Evolutionary conservation across 2,888 invertebrate species (phyloP).

Genomic region (Schizaphis graminum): DNA sequence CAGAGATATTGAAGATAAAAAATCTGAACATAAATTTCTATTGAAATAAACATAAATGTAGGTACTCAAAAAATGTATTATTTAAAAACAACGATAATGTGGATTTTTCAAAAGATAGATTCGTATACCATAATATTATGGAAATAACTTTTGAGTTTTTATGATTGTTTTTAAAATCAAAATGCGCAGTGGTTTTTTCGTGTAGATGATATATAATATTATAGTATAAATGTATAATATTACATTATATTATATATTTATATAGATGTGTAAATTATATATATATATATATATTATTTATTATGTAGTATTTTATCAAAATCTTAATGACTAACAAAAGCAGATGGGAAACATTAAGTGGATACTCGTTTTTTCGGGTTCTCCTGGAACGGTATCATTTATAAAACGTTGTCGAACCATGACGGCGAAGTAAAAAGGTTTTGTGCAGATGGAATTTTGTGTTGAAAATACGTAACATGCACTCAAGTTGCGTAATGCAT

Average conservation of each 20-base stretch:
- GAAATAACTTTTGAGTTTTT: not conserved
- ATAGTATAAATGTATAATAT: not conserved
- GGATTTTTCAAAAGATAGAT: not conserved
- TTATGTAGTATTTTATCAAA: not conserved
- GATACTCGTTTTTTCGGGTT: not conserved
- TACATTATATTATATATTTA: not conserved
- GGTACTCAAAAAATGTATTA: not conserved
- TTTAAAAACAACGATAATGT: not conserved
- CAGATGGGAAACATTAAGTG: conserved; percentile 19
- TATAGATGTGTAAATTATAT: too few species aligned
- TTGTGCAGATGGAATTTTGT: not conserved
- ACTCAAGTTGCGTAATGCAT: not conserved
- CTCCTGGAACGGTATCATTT: conserved; percentile 20
- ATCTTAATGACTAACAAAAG: conserved; percentile 9
- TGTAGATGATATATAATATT: not conserved
- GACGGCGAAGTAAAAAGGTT: not conserved
- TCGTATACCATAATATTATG: not conserved
- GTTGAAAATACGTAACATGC: conserved; percentile 27
- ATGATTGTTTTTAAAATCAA: not conserved
- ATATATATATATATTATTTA: not conserved
- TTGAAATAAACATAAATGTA: not conserved
- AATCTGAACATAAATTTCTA: not conserved
- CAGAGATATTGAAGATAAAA: not conserved
- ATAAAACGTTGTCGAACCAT: conserved; percentile 45
- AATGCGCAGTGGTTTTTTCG: not conserved